Conservation (phyloP, 1,140 invertebrate genomes). For the Anastrepha obliqua region DNA sequence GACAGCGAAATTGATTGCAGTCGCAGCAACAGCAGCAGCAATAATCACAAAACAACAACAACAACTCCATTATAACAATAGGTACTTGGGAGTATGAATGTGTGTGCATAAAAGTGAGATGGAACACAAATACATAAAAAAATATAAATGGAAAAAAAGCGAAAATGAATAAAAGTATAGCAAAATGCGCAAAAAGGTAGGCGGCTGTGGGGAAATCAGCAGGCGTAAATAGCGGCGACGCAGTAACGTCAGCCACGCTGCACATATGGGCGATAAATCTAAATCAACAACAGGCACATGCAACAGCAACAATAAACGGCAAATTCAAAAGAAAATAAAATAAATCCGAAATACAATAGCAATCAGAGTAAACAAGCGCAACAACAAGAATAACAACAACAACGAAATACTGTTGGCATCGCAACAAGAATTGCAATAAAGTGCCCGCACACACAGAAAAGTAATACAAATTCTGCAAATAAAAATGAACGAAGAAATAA, state of each 20-base stretch:
- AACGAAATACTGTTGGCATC: background rate
- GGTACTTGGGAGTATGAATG: background rate
- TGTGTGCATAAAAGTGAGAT: too few species aligned
- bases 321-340: constrained; percentile 14
- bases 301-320: background rate
- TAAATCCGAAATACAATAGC: constrained; percentile 32
- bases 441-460: constrained; percentile 6
- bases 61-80: background rate
- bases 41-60: constrained; percentile 4
- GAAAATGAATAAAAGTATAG: background rate
- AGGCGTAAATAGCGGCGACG: background rate
- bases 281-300: constrained; percentile 37
- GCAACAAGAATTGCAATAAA: constrained; percentile 41
- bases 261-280: constrained; percentile 43
- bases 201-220: background rate
- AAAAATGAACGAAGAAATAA: constrained; percentile 24
- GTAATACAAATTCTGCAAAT: constrained; percentile 23
- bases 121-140: background rate
- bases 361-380: constrained; percentile 37
- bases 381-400: background rate
- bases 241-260: background rate
- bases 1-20: constrained; percentile 51
- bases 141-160: background rate
- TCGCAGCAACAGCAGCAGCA: constrained; percentile 6
- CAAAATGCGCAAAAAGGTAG: background rate